Percentiles rank a stretch among this genome's conserved stretches.
Evolutionary conservation across 2,113 vertebrate genomes (phyloP).

Genomic region (Pelvicachromis taeniatus): DNA sequence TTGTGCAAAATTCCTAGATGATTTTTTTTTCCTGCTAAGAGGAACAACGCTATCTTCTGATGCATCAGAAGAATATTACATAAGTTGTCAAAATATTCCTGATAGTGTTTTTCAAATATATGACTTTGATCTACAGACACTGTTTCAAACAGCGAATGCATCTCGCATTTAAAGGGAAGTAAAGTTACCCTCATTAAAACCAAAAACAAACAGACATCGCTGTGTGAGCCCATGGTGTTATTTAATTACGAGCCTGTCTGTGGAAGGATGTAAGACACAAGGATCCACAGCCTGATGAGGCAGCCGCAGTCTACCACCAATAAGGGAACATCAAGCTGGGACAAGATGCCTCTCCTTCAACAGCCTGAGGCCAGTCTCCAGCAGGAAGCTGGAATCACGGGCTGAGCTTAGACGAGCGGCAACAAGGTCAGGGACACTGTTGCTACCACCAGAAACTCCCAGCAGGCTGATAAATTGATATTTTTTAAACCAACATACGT

Average conservation of each 20-base stretch:
- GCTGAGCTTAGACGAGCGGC: not conserved
- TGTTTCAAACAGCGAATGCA: not conserved
- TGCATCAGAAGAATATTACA: not conserved
- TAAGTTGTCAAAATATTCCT: not conserved
- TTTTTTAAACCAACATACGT: not conserved
- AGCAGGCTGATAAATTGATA: not conserved
- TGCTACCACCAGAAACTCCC: not conserved
- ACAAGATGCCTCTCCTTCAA: not conserved
- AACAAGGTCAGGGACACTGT: not conserved
- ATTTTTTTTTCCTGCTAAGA: not conserved
- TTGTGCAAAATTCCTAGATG: not conserved
- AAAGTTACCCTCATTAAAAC: not conserved
- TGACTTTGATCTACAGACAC: not conserved
- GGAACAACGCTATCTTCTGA: not conserved
- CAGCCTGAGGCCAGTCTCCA: slow-evolving; percentile 18
- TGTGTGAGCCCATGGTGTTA: not conserved
- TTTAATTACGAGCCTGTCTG: not conserved
- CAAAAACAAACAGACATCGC: not conserved
- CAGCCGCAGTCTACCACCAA: not conserved
- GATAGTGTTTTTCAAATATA: not conserved
- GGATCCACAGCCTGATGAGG: not conserved
- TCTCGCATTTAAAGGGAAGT: not conserved
- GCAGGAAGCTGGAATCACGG: not conserved
- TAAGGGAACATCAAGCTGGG: not conserved
- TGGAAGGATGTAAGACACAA: not conserved